Percentiles rank a stretch among this genome's conserved stretches.
Evolutionary conservation across 2,888 invertebrate genomes (phyloP).

Genomic region (Cremastinae sp.): DNA sequence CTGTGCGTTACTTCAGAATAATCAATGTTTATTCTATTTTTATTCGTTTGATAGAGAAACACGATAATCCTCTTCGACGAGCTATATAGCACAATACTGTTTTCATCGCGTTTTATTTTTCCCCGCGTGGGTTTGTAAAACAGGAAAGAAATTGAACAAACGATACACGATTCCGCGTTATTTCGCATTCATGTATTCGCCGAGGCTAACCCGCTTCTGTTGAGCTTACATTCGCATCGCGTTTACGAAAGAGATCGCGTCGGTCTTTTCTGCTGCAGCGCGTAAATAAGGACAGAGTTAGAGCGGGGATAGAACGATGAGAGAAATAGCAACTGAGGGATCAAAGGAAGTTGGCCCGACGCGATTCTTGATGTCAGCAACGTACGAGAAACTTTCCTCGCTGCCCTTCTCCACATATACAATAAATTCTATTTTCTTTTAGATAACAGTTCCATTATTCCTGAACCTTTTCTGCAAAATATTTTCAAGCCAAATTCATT

Average conservation of each 20-base stretch:
- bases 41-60: too few relatives aligned
- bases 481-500: too few relatives aligned
- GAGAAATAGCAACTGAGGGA: conserved; percentile 41
- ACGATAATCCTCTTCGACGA: conserved; percentile 5
- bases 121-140: neutral
- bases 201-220: conserved; percentile 34
- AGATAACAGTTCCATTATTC: neutral
- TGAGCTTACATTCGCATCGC: conserved; percentile 48
- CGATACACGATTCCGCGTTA: conserved; percentile 46
- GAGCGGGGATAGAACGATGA: conserved; percentile 3
- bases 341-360: conserved; percentile 55
- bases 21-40: too few relatives aligned
- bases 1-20: neutral
- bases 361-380: conserved; percentile 26
- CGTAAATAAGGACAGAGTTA: neutral
- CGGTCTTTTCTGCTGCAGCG: conserved; percentile 24
- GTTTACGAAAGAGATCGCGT: conserved; percentile 38
- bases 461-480: too few relatives aligned
- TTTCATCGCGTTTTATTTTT: neutral
- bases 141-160: conserved; percentile 23
- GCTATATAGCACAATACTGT: neutral
- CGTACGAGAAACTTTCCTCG: conserved; percentile 39
- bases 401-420: conserved; percentile 36
- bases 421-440: conserved; percentile 5
- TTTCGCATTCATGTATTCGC: conserved; percentile 54